Base-by-base conservation (phyloP, 2,888 invertebrate genomes). In the Pegoplata infirma region DNA sequence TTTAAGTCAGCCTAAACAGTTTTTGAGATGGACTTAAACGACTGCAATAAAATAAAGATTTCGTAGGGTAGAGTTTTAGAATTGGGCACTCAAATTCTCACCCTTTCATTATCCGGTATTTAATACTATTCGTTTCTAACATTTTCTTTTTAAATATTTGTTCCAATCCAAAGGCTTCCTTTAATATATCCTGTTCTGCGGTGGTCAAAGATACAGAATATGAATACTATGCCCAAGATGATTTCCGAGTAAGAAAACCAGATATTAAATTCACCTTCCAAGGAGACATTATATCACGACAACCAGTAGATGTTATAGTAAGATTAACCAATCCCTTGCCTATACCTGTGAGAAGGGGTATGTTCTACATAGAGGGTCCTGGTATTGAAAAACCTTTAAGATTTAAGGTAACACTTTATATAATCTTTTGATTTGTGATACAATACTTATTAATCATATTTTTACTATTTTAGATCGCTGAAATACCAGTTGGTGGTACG, bases 221-320 rank as follows among this genome's bases (percentile, higher is more conserved):
- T 86, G 97, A 97, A 85, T 97, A 95, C 87, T 96, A 94, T 85
- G 96, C 95, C 0, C 95, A 96, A 90, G 96, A 97, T 83, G 96
- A 97, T 89, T 97, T 97, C 87, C 91, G 96, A 82, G 94, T 97
- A 4, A 91, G 96, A 25, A 97, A 97, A 85, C 97, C 97, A 0
- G 96, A 97, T 84, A 95, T 97, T 71, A 94, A 94, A 87, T 94
- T 97, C 75, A 90, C 91, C 3, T 90, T 94, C 46, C 91, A 91
- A 32, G 92, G 91, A 25, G 83, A 82, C 4, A 91, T 92, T 1
- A 89, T 91, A 1, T 91, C 92, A 0, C 90, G 86, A 3, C 89
- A 91, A 82, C 90, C 91, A 81, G 89, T 92, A 53, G 91, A 90
- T 71, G 92, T 93, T 0, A 92, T 92, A 3, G 92, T 95, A 0